A percentile compares a stretch with the other conserved stretches of the same genome.
Evolutionary conservation across 2,888 invertebrate species (phyloP).

Genomic region (Meteorus colon): DNA sequence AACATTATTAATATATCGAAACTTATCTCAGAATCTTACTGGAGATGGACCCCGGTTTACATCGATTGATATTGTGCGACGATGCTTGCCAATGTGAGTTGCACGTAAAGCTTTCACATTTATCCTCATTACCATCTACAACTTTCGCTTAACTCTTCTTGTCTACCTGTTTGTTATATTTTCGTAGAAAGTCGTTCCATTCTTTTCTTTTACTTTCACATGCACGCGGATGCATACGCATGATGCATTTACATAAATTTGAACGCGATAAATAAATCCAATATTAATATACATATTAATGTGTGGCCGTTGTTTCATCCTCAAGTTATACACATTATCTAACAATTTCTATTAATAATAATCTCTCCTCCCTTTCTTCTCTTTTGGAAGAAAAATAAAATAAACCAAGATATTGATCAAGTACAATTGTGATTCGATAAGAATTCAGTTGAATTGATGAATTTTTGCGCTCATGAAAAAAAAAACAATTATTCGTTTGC

Average conservation of each 20-base stretch:
- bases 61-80: not conserved
- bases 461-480: not conserved
- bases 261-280: too few relatives aligned
- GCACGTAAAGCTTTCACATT: not conserved
- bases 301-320: too few relatives aligned
- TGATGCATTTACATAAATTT: not conserved
- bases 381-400: too few relatives aligned
- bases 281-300: too few relatives aligned
- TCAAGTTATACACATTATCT: too few relatives aligned
- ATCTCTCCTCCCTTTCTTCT: too few relatives aligned
- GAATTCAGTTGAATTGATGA: too few relatives aligned
- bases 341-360: too few relatives aligned
- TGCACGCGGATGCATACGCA: not conserved
- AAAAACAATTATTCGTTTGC: not conserved
- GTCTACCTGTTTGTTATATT: not conserved
- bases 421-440: too few relatives aligned
- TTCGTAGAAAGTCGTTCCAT: not conserved
- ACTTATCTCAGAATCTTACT: not conserved
- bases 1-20: not conserved
- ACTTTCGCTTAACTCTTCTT: not conserved
- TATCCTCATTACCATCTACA: not conserved
- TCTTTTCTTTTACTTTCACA: not conserved
- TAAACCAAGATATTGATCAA: too few relatives aligned
- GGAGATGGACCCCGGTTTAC: not conserved
- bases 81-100: not conserved